Percentiles rank a stretch among this genome's conserved stretches.
Conservation (phyloP, 2,113 vertebrate genomes). For the Lipophrys pholis region DNA sequence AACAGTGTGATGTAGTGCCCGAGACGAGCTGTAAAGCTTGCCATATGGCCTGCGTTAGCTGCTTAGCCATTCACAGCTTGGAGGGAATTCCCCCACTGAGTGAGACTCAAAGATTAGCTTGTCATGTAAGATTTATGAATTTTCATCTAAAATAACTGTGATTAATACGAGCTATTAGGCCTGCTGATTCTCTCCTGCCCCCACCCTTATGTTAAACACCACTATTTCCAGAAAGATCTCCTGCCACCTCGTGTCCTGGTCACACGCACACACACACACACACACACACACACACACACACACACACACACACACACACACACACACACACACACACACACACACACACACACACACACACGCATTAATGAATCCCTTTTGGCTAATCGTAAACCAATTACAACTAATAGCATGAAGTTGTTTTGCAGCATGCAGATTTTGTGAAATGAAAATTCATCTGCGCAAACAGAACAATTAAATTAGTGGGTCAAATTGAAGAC, state of each 20-base stretch:
- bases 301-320: slow-evolving; percentile 7
- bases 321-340: neutral
- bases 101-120: slow-evolving; percentile 62
- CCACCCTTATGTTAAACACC: slow-evolving; percentile 44
- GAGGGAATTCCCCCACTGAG: slow-evolving; percentile 36
- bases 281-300: slow-evolving; percentile 25
- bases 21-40: slow-evolving; percentile 5
- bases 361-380: neutral
- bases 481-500: too few species aligned
- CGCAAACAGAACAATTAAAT: too few species aligned
- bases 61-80: slow-evolving; percentile 41
- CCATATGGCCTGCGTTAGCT: slow-evolving; percentile 35
- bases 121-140: slow-evolving; percentile 70
- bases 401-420: neutral
- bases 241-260: neutral
- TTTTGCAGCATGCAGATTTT: too few species aligned
- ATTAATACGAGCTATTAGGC: slow-evolving; percentile 73
- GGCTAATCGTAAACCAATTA: neutral
- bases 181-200: slow-evolving; percentile 27
- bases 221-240: slow-evolving; percentile 22
- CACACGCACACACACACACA: too few species aligned
- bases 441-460: too few species aligned
- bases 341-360: slow-evolving; percentile 18
- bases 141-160: slow-evolving; percentile 69
- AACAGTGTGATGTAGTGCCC: neutral